Conservation (phyloP, 2,797 vertebrate genomes). For the Pangasius djambal region DNA sequence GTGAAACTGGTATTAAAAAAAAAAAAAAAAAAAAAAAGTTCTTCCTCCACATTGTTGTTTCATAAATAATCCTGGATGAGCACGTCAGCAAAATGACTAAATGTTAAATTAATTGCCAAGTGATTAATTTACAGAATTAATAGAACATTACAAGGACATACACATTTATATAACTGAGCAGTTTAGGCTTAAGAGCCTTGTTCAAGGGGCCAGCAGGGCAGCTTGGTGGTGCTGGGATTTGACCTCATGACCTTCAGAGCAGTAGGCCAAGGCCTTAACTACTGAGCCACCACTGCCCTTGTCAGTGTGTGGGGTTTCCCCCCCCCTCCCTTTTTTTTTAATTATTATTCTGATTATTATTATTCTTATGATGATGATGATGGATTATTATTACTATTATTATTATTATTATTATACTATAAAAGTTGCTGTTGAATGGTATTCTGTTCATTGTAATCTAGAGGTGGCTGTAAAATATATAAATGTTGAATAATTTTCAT, state of each 20-base stretch:
- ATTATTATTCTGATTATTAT: too few species aligned
- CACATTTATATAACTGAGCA: too few species aligned
- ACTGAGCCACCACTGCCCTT: neutral
- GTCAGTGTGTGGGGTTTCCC: neutral
- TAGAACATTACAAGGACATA: neutral
- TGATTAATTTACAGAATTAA: neutral
- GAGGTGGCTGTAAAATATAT: neutral
- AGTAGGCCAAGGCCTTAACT: neutral
- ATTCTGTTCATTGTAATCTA: neutral
- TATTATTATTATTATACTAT: neutral
- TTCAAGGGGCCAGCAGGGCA: neutral
- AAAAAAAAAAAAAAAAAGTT: neutral
- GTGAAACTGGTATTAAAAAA: neutral
- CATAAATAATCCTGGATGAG: neutral
- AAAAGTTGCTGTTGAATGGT: neutral
- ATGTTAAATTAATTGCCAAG: neutral
- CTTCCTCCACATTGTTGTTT: neutral
- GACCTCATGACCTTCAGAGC: neutral
- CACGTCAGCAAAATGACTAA: neutral
- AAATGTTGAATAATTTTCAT: too few species aligned
- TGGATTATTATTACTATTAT: too few species aligned
- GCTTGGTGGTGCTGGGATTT: neutral
- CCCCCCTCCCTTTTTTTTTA: too few species aligned
- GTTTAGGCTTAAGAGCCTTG: neutral
- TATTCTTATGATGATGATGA: too few species aligned